These are phyloP conservation scores for Hydrophis major DNA, from an alignment of 2,797 vertebrate species.

Conservation along the genomic window DNA sequence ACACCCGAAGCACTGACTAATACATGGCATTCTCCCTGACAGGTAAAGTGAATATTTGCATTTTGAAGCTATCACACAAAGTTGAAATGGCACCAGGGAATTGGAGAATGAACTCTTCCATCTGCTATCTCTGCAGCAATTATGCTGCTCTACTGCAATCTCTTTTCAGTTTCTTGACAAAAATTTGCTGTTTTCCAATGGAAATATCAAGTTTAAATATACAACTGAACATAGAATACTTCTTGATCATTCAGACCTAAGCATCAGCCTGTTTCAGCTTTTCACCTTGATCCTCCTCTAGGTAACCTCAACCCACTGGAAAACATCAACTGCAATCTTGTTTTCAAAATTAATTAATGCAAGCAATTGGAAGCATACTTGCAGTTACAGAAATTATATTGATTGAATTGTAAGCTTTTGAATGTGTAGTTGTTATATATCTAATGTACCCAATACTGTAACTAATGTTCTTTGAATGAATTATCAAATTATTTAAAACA, in stretches of 20 bases:
- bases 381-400: background rate
- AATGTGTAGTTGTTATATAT: background rate
- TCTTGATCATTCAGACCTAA: background rate
- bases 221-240: background rate
- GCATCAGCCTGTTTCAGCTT: background rate
- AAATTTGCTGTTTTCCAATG: background rate
- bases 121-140: background rate
- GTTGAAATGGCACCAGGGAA: background rate
- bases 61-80: background rate
- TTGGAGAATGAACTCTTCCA: background rate
- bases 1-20: background rate
- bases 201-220: background rate
- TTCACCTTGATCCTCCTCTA: background rate
- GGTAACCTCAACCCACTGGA: background rate
- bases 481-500: background rate
- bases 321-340: background rate
- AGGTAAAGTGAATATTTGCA: background rate
- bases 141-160: background rate
- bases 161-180: background rate
- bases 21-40: background rate
- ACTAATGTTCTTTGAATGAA: background rate
- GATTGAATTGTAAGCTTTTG: background rate
- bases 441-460: background rate
- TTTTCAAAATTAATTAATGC: background rate
- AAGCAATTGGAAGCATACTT: background rate